A percentile compares a stretch with the other conserved stretches of the same genome.
These are phyloP conservation scores for Pollicipes pollicipes DNA, from an alignment of 1,140 invertebrate species.

Conservation along the genomic window DNA sequence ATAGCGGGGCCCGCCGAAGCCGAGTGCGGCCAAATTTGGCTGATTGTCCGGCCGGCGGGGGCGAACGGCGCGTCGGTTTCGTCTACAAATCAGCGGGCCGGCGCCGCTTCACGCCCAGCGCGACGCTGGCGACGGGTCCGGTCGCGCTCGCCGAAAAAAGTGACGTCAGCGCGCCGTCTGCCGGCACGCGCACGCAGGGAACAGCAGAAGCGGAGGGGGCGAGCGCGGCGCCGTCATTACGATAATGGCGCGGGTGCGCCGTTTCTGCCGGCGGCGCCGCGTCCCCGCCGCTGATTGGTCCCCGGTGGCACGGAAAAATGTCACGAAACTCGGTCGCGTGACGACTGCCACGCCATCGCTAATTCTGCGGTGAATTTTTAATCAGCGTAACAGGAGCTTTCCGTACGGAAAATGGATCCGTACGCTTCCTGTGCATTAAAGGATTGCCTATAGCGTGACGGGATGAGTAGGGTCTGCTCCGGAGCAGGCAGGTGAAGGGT, in stretches of 20 bases:
- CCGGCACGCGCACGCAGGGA: background rate
- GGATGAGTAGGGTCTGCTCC: background rate
- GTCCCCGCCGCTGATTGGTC: background rate
- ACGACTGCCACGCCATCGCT: background rate
- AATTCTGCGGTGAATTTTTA: background rate
- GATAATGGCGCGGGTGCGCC: background rate
- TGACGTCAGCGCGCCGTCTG: background rate
- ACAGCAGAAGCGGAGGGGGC: background rate
- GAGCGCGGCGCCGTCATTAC: background rate
- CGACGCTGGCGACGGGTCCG: background rate
- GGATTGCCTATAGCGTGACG: background rate
- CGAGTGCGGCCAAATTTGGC: background rate
- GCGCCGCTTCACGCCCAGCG: background rate
- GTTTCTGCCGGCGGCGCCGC: no score
- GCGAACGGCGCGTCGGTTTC: background rate
- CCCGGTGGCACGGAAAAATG: background rate
- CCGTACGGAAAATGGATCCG: background rate
- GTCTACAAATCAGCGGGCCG: background rate
- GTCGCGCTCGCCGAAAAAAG: no score
- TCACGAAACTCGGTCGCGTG: background rate
- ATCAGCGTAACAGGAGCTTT: background rate
- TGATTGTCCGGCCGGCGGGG: background rate
- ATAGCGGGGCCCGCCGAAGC: background rate
- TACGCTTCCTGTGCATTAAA: background rate
- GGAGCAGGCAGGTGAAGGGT: no score